A percentile compares a stretch with the other conserved stretches of the same genome.
phyloP scores from a whole-genome alignment of 2,888 invertebrate species.

The Campoletis raptor region DNA sequence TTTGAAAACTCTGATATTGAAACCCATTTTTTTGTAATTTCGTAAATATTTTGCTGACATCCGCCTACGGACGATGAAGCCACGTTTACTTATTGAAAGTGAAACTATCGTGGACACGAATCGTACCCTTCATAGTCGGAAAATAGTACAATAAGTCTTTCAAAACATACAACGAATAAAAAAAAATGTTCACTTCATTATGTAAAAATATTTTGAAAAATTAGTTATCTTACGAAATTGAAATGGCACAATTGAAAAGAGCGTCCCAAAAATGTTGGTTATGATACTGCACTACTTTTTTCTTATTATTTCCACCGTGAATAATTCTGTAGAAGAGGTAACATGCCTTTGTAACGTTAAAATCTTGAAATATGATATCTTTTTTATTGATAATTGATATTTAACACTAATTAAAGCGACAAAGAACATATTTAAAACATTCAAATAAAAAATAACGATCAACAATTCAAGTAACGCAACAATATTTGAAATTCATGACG shows the following conservation, averaged over 20 bases:
- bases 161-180: background rate
- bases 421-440: background rate
- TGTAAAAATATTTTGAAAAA: background rate
- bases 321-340: background rate
- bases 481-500: too few species aligned
- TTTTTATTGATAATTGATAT: too few species aligned
- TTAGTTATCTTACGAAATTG: background rate
- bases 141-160: background rate
- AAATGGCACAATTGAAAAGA: background rate
- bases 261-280: background rate
- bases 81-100: background rate
- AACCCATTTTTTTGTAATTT: background rate
- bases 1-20: background rate
- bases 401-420: too few species aligned
- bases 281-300: background rate
- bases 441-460: background rate
- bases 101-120: constrained; percentile 1
- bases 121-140: background rate
- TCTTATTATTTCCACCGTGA: background rate
- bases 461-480: background rate
- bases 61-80: background rate
- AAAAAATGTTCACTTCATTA: background rate
- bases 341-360: too few species aligned
- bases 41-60: background rate
- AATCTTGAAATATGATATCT: background rate